phyloP scores from a whole-genome alignment of 2,113 vertebrate species.

The Uria lomvia region DNA sequence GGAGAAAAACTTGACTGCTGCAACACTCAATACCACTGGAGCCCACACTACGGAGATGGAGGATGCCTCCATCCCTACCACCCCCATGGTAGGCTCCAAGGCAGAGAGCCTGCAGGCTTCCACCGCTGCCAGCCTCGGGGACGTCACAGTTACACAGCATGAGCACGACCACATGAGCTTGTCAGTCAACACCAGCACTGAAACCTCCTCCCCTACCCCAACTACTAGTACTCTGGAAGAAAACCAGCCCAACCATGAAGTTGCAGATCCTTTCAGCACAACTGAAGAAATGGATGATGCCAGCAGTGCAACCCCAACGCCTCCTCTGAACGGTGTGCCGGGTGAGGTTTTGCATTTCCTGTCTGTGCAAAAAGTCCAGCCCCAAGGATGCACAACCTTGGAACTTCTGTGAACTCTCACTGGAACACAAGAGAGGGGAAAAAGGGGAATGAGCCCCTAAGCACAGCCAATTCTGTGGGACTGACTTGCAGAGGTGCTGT shows the following conservation, averaged over 20 bases:
- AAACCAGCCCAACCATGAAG: background rate
- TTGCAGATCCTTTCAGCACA: background rate
- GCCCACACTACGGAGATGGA: background rate
- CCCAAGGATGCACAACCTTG: background rate
- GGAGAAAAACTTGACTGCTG: background rate
- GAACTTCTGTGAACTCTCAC: background rate
- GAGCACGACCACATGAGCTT: background rate
- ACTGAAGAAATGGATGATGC: background rate
- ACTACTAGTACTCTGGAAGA: background rate
- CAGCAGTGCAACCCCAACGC: background rate
- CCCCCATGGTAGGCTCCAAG: background rate
- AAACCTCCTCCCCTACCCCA: background rate
- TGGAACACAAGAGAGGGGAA: background rate
- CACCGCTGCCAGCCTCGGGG: background rate
- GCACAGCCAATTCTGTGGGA: background rate
- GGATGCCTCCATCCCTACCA: background rate
- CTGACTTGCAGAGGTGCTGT: background rate
- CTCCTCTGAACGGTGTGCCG: background rate
- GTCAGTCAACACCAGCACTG: background rate
- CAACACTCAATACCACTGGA: background rate
- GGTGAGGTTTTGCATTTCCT: constrained; percentile 40
- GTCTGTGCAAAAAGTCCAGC: background rate
- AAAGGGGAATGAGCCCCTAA: background rate
- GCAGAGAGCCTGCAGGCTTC: background rate
- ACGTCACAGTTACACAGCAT: background rate